phyloP scores from a whole-genome alignment of 1,140 invertebrate genomes.

The Parasteatoda tepidariorum region DNA sequence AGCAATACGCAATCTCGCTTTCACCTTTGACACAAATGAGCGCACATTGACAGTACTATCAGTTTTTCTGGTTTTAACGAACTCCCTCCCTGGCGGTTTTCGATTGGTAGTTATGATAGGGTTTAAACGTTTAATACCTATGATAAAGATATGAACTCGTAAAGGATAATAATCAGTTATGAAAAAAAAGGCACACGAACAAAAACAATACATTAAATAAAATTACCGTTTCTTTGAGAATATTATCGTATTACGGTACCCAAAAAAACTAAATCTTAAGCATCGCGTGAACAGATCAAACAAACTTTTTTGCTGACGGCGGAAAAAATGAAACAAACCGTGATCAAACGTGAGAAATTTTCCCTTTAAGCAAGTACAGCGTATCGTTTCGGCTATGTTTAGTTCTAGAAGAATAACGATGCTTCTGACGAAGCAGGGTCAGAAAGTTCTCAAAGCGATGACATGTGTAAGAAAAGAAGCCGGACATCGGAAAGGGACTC shows the following conservation, averaged over 20 bases:
- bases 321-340: not conserved
- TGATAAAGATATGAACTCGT: too few species aligned
- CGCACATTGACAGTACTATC: too few species aligned
- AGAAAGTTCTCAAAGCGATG: not conserved
- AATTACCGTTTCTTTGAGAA: too few species aligned
- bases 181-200: too few species aligned
- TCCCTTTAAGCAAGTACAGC: not conserved
- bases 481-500: not conserved
- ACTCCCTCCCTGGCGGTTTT: too few species aligned
- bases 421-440: not conserved
- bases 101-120: too few species aligned
- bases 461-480: not conserved
- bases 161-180: too few species aligned
- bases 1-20: too few species aligned
- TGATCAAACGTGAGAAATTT: not conserved
- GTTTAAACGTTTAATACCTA: too few species aligned
- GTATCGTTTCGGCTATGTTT: not conserved
- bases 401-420: not conserved
- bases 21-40: too few species aligned
- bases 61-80: too few species aligned
- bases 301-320: not conserved
- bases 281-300: not conserved
- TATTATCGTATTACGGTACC: not conserved
- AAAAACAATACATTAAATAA: too few species aligned
- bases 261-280: not conserved